Evolutionary conservation across 2,113 vertebrate species (phyloP), one percentile per base, ranked within the genome.

Genomic region (Zeus faber): DNA sequence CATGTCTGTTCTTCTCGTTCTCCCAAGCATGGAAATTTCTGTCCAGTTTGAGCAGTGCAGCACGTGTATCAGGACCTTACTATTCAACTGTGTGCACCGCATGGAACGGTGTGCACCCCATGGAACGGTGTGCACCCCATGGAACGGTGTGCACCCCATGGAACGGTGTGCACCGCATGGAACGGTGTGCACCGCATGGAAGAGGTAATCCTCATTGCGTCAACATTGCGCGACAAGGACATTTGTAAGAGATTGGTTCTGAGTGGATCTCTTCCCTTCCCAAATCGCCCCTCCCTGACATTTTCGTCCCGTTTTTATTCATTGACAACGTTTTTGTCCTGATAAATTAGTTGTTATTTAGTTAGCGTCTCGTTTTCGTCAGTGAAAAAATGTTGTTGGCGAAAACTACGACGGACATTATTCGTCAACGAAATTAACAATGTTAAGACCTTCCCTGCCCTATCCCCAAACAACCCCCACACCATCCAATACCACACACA

Each of bases 271-370:
- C 47, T 26, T 29, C 14, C 47, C 47, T 24, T 6, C 20, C n/a
- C n/a, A n/a, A n/a, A n/a, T 49, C 47, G 25, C 29, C 47, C 24
- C 23, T 26, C 24, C 47, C 25, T 49, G 16, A 24, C 24, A 49
- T 51, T 51, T 3, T 11, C 31, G 7, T 51, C 49, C 35, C 6
- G 5, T 51, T 51, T 51, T 51, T 10, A 51, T 31, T 51, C 17
- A 29, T 51, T 51, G 49, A 31, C 17, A 51, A 20, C 17, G 49
- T 51, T 33, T 51, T 50, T 41, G 39, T 41, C 39, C 16, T 41
- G n/a, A 6, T 41, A 17, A 41, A 2, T 3, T 3, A 3, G 5
- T 41, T 41, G 16, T 41, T 18, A 41, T 41, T 18, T 41, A 17
- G 39, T 41, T 41, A 17, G 16, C 14, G 39, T n/a, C n/a, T n/a